Percentiles rank a stretch among this genome's conserved stretches.
Evolutionary conservation across 2,113 vertebrate genomes (phyloP).

Genomic region (Cebus imitator): DNA sequence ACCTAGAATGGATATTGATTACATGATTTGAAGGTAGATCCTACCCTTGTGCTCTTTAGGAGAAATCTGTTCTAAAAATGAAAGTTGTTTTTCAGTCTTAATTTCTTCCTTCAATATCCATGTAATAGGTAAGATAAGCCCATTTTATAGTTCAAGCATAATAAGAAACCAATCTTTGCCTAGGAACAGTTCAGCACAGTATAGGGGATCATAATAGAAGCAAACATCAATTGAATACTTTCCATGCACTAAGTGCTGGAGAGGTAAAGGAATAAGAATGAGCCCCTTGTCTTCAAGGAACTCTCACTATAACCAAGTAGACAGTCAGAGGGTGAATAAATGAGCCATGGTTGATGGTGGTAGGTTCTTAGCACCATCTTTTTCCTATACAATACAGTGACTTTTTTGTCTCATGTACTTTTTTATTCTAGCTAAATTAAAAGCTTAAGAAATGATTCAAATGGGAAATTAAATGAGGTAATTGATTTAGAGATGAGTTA

Average conservation of each 20-base stretch:
- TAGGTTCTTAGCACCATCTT: neutral
- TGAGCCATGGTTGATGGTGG: neutral
- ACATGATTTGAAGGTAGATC: neutral
- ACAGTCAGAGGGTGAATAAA: neutral
- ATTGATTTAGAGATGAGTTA: neutral
- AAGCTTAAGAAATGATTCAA: neutral
- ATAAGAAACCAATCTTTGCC: neutral
- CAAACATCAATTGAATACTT: neutral
- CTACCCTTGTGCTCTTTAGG: neutral
- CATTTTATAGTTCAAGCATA: constrained; percentile 23
- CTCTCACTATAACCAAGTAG: neutral
- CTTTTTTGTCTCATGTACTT: neutral
- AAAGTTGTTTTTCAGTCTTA: constrained; percentile 13
- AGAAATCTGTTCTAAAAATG: constrained; percentile 23
- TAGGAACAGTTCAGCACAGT: neutral
- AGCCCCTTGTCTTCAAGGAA: neutral
- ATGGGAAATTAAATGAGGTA: neutral
- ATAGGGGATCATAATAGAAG: neutral
- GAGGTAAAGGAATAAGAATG: neutral
- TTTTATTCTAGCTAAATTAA: neutral
- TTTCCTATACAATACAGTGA: neutral
- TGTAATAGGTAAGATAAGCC: neutral
- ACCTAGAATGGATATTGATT: neutral
- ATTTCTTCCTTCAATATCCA: neutral
- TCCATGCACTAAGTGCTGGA: neutral